Evolutionary conservation across 1,140 invertebrate species (phyloP), one percentile per base, ranked within the genome.

Genomic region (Sarcophaga bullata): DNA sequence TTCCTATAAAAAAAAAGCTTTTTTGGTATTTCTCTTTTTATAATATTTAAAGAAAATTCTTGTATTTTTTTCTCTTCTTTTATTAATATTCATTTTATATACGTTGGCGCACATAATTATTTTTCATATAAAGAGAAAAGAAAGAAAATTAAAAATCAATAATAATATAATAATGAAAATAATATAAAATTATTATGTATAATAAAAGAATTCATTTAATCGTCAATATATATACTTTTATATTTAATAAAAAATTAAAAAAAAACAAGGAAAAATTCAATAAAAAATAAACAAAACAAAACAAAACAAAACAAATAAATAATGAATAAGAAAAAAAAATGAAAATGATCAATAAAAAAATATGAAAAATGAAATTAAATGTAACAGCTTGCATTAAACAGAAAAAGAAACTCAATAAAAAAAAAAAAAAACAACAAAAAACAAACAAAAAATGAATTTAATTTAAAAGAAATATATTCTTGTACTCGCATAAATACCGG

Each of bases 141-240:
- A 19, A 58, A 58, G n/a, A 13, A 58, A 13, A 58, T 37, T 37
- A 1, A 37, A 37, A 37, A 37, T 37, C 25, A 37, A 37, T 37
- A 37, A n/a, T n/a, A 58, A 58, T 58, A 58, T 58, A 15, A 58
- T 15, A n/a, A 58, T 13, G 13, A n/a, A 58, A 58, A 15, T 58
- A 15, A 58, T 58, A 58, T n/a, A 17, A 68, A 68, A 68, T 68
- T 68, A 68, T 68, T 68, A 37, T 37, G 25, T 37, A 37, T 37
- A 2, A 37, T 37, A 37, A 37, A 37, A 37, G 6, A 68, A 68
- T 68, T 68, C 58, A 68, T 68, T 68, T 68, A 68, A 68, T 68
- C 58, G 58, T 68, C 58, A 68, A n/a, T 68, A 68, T 68, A 37
- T 68, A 68, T 68, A 68, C 58, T 68, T 68, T 68, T 68, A 68